phyloP scores from a whole-genome alignment of 1,140 invertebrate species.

The Sycophila sp. region DNA sequence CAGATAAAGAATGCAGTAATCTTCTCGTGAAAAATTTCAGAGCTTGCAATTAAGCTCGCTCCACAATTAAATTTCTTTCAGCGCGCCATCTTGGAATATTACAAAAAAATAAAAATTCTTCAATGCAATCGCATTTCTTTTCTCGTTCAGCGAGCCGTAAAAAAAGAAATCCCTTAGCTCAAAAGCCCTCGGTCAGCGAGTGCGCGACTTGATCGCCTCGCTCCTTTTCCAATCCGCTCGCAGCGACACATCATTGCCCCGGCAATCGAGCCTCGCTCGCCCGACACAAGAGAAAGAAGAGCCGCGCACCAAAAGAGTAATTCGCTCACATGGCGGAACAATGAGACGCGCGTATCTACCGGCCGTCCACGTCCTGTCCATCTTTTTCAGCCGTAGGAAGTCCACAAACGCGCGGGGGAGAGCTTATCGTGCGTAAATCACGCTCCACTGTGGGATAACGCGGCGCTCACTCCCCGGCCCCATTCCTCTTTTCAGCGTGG shows the following conservation, averaged over 20 bases:
- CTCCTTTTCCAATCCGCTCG: no score
- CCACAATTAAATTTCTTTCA: no score
- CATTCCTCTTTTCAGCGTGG: background rate
- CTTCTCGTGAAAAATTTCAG: no score
- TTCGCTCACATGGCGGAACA: no score
- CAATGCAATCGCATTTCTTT: background rate
- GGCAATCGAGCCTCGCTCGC: background rate
- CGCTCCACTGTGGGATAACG: background rate
- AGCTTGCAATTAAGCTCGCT: no score
- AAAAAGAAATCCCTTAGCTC: no score
- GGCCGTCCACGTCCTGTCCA: background rate
- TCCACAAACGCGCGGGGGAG: constrained; percentile 15
- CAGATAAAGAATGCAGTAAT: no score
- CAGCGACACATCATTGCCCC: no score
- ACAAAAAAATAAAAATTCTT: no score
- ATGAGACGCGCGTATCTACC: background rate
- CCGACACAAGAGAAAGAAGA: background rate
- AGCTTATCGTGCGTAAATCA: constrained; percentile 50
- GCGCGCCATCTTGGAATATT: background rate
- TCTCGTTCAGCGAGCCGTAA: background rate
- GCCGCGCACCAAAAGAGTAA: background rate
- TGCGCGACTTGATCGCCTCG: no score
- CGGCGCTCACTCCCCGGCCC: constrained; percentile 16
- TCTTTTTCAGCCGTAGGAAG: constrained; percentile 11
- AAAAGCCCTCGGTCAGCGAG: no score